Conservation (phyloP, 2,888 invertebrate genomes). For the Lasius platythorax region DNA sequence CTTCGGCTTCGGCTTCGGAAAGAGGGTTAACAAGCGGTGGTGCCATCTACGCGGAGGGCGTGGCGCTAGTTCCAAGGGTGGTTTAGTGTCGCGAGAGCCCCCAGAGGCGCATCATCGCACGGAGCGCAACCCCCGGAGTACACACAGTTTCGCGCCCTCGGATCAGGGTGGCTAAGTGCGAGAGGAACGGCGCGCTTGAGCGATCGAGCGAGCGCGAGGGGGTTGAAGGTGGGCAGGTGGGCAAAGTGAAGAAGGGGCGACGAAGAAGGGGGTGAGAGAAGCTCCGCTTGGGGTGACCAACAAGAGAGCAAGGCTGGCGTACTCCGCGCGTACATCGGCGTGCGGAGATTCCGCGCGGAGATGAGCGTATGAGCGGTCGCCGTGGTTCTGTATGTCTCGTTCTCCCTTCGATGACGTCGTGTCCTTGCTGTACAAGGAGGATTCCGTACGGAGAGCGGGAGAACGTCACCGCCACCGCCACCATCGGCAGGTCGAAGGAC, state of each 20-base stretch:
- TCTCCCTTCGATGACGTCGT: conserved; percentile 65
- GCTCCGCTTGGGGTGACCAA: conserved; percentile 10
- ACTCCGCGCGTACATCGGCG: conserved; percentile 43
- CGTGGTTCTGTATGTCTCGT: conserved; percentile 51
- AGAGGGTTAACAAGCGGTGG: conserved; percentile 66
- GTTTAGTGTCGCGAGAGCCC: conserved; percentile 81
- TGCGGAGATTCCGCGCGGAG: conserved; percentile 55
- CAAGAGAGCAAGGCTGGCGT: conserved; percentile 53
- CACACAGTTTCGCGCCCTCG: conserved; percentile 44
- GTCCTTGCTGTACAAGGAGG: neutral
- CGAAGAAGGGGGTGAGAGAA: conserved; percentile 35
- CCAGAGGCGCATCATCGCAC: conserved; percentile 77
- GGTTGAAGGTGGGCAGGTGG: conserved; percentile 43
- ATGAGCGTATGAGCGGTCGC: conserved; percentile 65
- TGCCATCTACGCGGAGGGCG: conserved; percentile 82
- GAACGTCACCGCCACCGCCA: conserved; percentile 45
- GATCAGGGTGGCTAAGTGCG: neutral
- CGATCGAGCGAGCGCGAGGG: conserved; percentile 52
- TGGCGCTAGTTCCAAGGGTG: conserved; percentile 80
- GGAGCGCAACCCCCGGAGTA: conserved; percentile 32
- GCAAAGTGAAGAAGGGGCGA: conserved; percentile 29
- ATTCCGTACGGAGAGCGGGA: neutral
- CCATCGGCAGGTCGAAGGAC: conserved; percentile 55
- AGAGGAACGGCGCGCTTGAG: conserved; percentile 47
- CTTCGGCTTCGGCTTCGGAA: conserved; percentile 21